These are phyloP conservation scores for Gonioctena quinquepunctata DNA, from an alignment of 1,140 invertebrate genomes.

Conservation along the genomic window DNA sequence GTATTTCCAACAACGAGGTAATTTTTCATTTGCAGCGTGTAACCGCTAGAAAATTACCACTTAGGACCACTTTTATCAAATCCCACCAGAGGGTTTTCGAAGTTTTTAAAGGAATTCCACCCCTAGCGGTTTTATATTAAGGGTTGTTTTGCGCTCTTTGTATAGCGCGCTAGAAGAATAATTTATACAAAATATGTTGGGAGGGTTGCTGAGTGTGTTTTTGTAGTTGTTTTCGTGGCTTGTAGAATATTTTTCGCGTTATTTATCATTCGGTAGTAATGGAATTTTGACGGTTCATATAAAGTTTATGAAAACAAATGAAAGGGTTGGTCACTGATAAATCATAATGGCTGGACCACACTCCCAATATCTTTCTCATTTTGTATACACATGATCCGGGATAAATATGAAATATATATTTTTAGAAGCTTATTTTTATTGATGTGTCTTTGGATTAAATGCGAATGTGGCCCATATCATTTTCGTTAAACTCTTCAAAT, in stretches of 20 bases:
- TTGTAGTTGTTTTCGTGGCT: slow-evolving; percentile 26
- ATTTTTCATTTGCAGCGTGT: slow-evolving; percentile 41
- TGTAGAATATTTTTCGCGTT: slow-evolving; percentile 11
- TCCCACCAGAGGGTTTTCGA: slow-evolving; percentile 23
- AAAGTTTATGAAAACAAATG: neutral
- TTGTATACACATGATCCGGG: too few relatives aligned
- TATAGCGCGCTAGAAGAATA: slow-evolving; percentile 21
- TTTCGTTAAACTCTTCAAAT: too few relatives aligned
- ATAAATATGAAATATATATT: too few relatives aligned
- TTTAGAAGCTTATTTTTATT: too few relatives aligned
- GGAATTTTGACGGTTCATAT: neutral
- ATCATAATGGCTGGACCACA: too few relatives aligned
- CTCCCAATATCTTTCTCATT: too few relatives aligned
- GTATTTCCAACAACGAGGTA: slow-evolving; percentile 26
- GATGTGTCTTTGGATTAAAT: too few relatives aligned
- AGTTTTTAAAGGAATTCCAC: slow-evolving; percentile 21
- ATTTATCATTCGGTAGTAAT: slow-evolving; percentile 5
- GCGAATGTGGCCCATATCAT: too few relatives aligned
- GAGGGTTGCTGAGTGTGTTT: slow-evolving; percentile 36
- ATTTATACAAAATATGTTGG: slow-evolving; percentile 38
- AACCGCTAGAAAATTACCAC: slow-evolving; percentile 44
- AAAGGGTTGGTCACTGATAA: neutral
- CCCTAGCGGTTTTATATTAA: slow-evolving; percentile 10
- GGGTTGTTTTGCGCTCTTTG: slow-evolving; percentile 12
- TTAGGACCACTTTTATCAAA: slow-evolving; percentile 43